Base-by-base conservation (phyloP, 2,888 invertebrate genomes). In the Ceraclea dissimilis region DNA sequence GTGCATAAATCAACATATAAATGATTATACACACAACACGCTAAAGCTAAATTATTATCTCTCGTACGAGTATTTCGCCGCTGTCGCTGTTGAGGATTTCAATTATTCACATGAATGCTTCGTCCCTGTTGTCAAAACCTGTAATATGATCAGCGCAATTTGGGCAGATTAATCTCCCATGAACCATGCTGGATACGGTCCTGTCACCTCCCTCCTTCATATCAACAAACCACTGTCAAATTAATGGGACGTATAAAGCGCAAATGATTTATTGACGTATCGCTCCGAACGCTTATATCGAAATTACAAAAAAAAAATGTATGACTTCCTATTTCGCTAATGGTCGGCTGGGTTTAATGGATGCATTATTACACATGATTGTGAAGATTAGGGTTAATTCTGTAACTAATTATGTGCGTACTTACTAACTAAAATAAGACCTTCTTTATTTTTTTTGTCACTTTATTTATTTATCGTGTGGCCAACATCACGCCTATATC, bases 121-220 rank as follows among this genome's bases (percentile, higher is more conserved):
- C 44, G 22, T 17, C 52, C 52, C 53, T 57, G 57, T 46, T 53
- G 52, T 53, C 49, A 53, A 50, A 52, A 57, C 56, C 43, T 52
- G 60, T 51, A 60, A 60, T 46, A 47, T 51, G 52, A 57, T 57
- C 47, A 48, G 33, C 44, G 39, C 53, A 59, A 59, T 60, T 59
- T 46, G 31, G 52, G 60, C 49, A 53, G 49, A 60, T 49, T 54
- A 52, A 57, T 54, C 57, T 50, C 54, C 54, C 56, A 48, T 52
- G 55, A 55, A 56, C 55, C 52, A 48, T 18, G 44, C 50, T 44
- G 59, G 26, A 58, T 55, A 48, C 58, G 55, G 39, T 20, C 49
- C 49, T 44, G 57, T 31, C 21, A 18, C 11, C 20, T 17, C 17
- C 56, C 22, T 17, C 19, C 16, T 8, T 31, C 31, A 13, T 6